phyloP scores from a whole-genome alignment of 2,113 vertebrate genomes.

The Petrocephalus zakoni region DNA sequence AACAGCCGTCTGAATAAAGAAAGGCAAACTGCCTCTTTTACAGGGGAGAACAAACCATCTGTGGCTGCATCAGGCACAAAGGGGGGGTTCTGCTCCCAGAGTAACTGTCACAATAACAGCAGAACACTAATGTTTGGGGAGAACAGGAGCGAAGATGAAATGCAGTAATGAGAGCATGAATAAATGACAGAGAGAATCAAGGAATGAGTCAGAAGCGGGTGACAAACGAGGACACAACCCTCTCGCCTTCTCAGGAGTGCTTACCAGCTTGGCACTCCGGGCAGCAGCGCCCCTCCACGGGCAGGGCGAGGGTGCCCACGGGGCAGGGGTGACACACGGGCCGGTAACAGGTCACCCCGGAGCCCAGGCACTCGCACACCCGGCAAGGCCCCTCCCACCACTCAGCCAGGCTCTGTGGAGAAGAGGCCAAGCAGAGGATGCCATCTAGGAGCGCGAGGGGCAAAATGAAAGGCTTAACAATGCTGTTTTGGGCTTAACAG shows the following conservation, averaged over 20 bases:
- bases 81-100: neutral
- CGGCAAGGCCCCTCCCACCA: slow-evolving; percentile 70
- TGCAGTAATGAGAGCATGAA: neutral
- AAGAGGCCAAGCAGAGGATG: neutral
- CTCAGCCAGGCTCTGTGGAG: slow-evolving; percentile 56
- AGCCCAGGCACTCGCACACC: slow-evolving; percentile 67
- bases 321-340: slow-evolving; percentile 74
- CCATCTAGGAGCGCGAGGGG: neutral
- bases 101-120: neutral
- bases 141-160: neutral
- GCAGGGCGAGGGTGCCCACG: slow-evolving; percentile 52
- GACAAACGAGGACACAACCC: neutral
- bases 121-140: neutral
- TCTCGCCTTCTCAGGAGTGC: neutral
- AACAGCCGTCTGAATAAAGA: neutral
- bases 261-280: slow-evolving; percentile 73
- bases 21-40: neutral
- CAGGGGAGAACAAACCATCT: neutral
- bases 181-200: neutral
- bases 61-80: neutral
- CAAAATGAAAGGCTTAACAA: neutral
- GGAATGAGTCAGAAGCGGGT: neutral
- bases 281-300: slow-evolving; percentile 66
- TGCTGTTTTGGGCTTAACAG: neutral
- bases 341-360: slow-evolving; percentile 71